Evolutionary conservation across 1,140 invertebrate genomes (phyloP).

Genomic region (Agrypnia vestita): DNA sequence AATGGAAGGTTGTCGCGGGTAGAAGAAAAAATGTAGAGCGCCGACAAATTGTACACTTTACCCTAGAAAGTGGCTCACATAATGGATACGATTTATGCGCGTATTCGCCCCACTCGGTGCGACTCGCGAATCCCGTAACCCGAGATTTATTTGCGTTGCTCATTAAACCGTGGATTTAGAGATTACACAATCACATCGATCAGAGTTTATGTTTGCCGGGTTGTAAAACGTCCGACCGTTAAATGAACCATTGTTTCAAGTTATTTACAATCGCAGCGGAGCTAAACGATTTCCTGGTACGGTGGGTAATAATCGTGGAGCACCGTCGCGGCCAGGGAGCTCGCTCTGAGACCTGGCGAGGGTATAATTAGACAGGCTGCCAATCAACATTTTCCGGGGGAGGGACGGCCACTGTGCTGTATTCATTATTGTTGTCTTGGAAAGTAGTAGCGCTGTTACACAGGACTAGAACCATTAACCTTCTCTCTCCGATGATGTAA

Average conservation of each 20-base stretch:
- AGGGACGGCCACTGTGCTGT: slow-evolving; percentile 19
- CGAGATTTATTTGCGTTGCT: slow-evolving; percentile 44
- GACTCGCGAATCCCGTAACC: slow-evolving; percentile 27
- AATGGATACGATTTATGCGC: slow-evolving; percentile 49
- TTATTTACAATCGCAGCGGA: slow-evolving; percentile 50
- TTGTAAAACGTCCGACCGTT: slow-evolving; percentile 53
- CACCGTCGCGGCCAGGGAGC: no score
- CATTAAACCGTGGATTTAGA: slow-evolving; percentile 51
- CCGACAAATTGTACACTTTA: no score
- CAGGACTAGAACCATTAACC: no score
- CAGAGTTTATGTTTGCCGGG: slow-evolving; percentile 51
- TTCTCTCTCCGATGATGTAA: no score
- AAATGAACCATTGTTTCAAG: slow-evolving; percentile 57
- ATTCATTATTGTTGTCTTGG: slow-evolving; percentile 11
- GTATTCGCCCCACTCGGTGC: background rate
- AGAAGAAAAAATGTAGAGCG: no score
- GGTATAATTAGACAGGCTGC: slow-evolving; percentile 32
- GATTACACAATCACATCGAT: slow-evolving; percentile 51
- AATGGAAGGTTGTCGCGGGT: no score
- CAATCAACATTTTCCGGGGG: slow-evolving; percentile 23
- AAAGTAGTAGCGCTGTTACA: background rate
- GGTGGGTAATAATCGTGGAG: slow-evolving; percentile 33
- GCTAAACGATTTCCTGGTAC: slow-evolving; percentile 50
- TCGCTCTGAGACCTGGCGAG: background rate
- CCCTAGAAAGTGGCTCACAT: slow-evolving; percentile 17